These are phyloP conservation scores for Caenorhabditis uteleia DNA, from an alignment of 2,888 invertebrate species.

Conservation along the genomic window DNA sequence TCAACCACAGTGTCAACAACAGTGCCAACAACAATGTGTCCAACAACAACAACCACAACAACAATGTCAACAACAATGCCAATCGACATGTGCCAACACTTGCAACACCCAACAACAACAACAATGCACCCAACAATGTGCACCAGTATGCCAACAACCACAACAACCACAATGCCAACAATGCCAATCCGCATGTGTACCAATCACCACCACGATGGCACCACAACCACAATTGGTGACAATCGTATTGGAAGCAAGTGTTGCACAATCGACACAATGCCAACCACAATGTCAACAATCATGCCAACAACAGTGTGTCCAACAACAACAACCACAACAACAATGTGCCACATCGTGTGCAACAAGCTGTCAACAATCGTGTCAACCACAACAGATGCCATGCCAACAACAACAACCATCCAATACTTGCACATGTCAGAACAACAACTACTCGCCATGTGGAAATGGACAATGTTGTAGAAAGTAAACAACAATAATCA, in stretches of 20 bases:
- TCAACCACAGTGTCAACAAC: conserved; percentile 39
- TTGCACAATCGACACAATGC: conserved; percentile 42
- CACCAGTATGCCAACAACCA: conserved; percentile 18
- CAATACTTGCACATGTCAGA: conserved; percentile 34
- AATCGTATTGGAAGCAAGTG: conserved; percentile 31
- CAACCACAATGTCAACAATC: conserved; percentile 44
- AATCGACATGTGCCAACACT: conserved; percentile 17
- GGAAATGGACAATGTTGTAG: conserved; percentile 39
- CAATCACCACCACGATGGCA: conserved; percentile 15
- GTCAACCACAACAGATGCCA: conserved; percentile 39
- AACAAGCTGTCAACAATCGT: conserved; percentile 35
- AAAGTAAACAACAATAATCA: conserved; percentile 35
- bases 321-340: conserved; percentile 46
- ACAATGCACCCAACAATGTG: conserved; percentile 27
- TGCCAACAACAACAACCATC: conserved; percentile 31
- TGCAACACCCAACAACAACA: conserved; percentile 12
- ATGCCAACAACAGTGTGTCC: conserved; percentile 46
- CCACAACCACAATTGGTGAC: conserved; percentile 31
- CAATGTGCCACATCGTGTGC: conserved; percentile 47
- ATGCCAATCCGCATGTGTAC: conserved; percentile 29
- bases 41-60: conserved; percentile 21
- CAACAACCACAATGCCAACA: conserved; percentile 26
- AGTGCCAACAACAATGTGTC: conserved; percentile 19
- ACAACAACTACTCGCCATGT: conserved; percentile 48
- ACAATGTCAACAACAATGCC: conserved; percentile 27